Conservation (phyloP, 2,113 vertebrate species). For the Eulemur macaco region DNA sequence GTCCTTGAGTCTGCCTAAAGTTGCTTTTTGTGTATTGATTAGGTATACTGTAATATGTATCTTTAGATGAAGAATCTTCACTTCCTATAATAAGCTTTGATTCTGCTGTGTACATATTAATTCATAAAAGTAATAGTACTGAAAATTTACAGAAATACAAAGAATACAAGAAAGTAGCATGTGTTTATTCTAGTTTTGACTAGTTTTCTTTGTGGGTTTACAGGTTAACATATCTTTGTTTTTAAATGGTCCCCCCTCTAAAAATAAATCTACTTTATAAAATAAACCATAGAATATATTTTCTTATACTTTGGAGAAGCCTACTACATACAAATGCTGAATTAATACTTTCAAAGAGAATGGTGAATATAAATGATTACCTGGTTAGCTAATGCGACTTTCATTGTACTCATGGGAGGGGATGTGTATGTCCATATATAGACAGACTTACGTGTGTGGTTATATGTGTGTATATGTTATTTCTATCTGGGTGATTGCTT, state of each 20-base stretch:
- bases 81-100: not conserved
- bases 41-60: not conserved
- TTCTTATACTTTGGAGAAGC: not conserved
- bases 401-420: not conserved
- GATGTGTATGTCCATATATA: not conserved
- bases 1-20: not conserved
- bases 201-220: not conserved
- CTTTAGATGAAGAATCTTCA: not conserved
- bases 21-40: not conserved
- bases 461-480: not conserved
- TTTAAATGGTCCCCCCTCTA: not conserved
- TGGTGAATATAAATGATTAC: not conserved
- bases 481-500: not conserved
- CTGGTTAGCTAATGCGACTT: not conserved
- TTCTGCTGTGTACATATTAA: not conserved
- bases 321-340: not conserved
- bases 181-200: not conserved
- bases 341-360: not conserved
- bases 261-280: not conserved
- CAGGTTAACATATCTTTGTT: not conserved
- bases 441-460: not conserved
- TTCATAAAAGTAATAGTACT: not conserved
- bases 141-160: not conserved
- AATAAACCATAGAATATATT: not conserved
- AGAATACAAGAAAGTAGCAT: not conserved